Evolutionary conservation across 2,113 vertebrate species (phyloP), one percentile per base, ranked within the genome.

Genomic region (Cnemophilus loriae): DNA sequence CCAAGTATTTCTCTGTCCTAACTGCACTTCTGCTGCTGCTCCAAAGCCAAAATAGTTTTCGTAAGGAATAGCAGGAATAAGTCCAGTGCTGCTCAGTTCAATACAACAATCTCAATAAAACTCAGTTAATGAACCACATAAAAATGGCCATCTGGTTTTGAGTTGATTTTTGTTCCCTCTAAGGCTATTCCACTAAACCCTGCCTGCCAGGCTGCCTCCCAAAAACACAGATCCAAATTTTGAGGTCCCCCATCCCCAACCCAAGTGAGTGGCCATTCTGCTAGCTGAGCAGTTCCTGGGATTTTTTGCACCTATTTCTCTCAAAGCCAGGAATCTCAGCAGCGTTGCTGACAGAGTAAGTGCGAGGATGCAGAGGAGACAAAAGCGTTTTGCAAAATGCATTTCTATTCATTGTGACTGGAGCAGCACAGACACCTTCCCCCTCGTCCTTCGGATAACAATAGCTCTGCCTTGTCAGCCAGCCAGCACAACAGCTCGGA

Each of bases 391-490:
- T 71, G 60, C 47, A 82, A 68, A 96, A 92, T 44, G 35, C 17
- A 1, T 65, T 92, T 84, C 75, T 60, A 42, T 64, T 89, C 90
- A 20, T 53, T 49, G 69, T 73, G 65, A 41, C 24, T 56, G 46
- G 68, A 87, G 82, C 83, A 68, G 78, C 49, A 57, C 7, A 88
- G 85, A 84, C 84, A 92, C 49, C 81, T 95, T 80, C 86, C 86
- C 91, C 74, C 93, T 95, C 93, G 91, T 92, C 87, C 79, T 82
- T 39, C 77, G 71, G 91, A 96, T 86, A 96, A 95, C 95, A 96
- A 95, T 89, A 95, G 92, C 87, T 91, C 76, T 86, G 80, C 56
- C 83, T 56, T 94, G 92, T 91, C 96, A 91, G 67, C 42, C 91
- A 79, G 89, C 80, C 91, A 96, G 61, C 78, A 57, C 52, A 22